Percentiles rank a stretch among this genome's conserved stretches.
These are phyloP conservation scores for Stictonetta naevosa DNA, from an alignment of 2,113 vertebrate species.

Conservation along the genomic window DNA sequence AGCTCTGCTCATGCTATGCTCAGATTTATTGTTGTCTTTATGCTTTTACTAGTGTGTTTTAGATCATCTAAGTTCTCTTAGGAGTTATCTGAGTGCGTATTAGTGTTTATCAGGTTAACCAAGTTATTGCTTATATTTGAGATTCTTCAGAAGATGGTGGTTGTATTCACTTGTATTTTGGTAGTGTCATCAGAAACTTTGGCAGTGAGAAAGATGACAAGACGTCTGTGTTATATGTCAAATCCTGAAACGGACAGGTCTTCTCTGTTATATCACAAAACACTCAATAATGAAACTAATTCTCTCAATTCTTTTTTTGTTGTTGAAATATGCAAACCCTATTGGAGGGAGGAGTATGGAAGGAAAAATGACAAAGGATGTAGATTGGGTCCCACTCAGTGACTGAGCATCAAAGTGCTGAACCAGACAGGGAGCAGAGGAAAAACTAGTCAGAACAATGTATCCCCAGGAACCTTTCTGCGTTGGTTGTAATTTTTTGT, in stretches of 20 bases:
- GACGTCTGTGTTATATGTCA: background rate
- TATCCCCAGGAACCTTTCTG: background rate
- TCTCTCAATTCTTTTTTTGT: background rate
- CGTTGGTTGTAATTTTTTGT: background rate
- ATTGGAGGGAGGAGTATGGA: background rate
- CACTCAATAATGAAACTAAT: background rate
- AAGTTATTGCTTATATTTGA: background rate
- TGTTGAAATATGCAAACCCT: background rate
- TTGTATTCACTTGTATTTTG: background rate
- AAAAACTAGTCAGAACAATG: background rate
- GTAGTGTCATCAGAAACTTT: background rate
- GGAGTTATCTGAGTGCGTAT: background rate
- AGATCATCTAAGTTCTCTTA: background rate
- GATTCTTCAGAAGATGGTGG: background rate
- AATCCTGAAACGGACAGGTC: background rate
- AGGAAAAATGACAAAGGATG: background rate
- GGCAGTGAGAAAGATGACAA: background rate
- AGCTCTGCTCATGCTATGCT: conserved; percentile 2
- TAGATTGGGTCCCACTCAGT: background rate
- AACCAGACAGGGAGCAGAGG: background rate
- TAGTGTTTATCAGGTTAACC: background rate
- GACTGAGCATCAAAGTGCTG: background rate
- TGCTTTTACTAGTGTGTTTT: background rate
- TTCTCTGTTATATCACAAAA: background rate
- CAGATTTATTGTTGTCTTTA: conserved; percentile 27